Evolutionary conservation across 2,797 vertebrate species (phyloP).

Genomic region (Ptychobarbus kaznakovi): DNA sequence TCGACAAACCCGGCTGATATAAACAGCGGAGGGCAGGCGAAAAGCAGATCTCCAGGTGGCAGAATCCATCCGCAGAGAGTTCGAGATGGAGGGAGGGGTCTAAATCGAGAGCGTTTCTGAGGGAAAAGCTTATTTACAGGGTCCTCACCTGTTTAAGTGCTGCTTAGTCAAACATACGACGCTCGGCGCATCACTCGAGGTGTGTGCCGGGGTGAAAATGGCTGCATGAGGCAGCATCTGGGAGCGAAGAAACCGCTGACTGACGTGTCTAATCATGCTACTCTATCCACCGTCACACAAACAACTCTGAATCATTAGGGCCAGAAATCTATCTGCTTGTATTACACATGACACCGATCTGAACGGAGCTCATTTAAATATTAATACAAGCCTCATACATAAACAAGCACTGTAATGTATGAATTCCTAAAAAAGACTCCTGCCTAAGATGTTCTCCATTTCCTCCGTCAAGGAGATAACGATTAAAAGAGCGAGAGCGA

Average conservation of each 20-base stretch:
- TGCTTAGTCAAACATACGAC: constrained; percentile 33
- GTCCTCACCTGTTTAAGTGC: constrained; percentile 41
- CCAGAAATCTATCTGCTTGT: constrained; percentile 46
- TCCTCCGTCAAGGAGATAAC: not conserved
- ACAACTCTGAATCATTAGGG: constrained; percentile 48
- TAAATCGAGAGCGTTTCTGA: constrained; percentile 12
- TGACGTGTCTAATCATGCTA: constrained; percentile 34
- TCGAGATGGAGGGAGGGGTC: not conserved
- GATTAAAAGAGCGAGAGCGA: constrained; percentile 5
- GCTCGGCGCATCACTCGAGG: not conserved
- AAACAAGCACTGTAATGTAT: constrained; percentile 5
- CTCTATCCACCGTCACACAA: constrained; percentile 42
- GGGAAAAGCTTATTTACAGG: constrained; percentile 47
- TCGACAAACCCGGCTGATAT: not conserved
- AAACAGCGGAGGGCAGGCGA: not conserved
- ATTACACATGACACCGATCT: constrained; percentile 21
- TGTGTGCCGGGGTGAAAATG: constrained; percentile 29
- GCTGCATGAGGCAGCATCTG: constrained; percentile 2
- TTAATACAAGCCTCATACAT: constrained; percentile 26
- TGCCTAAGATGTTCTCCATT: constrained; percentile 3
- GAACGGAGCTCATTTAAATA: constrained; percentile 33
- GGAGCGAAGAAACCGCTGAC: constrained; percentile 3
- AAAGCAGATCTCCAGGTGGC: constrained; percentile 27
- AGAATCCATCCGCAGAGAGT: constrained; percentile 8
- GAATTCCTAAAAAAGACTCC: not conserved